Base-by-base conservation (phyloP, 1,140 invertebrate species). In the Panagrolaimus sp. region DNA sequence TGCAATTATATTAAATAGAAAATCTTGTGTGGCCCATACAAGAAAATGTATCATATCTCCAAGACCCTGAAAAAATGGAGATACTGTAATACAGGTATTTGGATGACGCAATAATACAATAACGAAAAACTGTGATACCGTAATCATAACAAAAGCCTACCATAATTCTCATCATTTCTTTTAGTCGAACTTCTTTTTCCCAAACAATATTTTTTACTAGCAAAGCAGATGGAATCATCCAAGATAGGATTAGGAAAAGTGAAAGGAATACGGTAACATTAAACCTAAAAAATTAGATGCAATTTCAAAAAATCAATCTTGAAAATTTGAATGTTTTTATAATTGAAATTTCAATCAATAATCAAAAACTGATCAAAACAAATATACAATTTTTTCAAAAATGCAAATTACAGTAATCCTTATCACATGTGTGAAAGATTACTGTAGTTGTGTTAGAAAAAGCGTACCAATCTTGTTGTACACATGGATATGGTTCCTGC, bases 201-300 rank as follows among this genome's bases (percentile, higher is more conserved):
- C 87, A 85, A 15, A 90, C 89, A 71, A 90, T 88, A 44, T 86
- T 87, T 78, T 89, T 91, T 8, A 91, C 89, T 38, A 90, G 89
- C 80, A 91, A 90, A 9, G 91, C 89, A 68, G 89, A 88, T 0
- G 90, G 88, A 81, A 90, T 85, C 65, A 88, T 85, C 87, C 88
- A 88, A 14, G 81, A 83, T 89, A 85, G 77, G 0, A 86, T 82
- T 8, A 88, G 67, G 63, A 71, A 87, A 68, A 86, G 70, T 7
- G 84, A 82, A 76, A 86, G 83, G 52, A 87, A 87, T 76, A 86
- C 84, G 70, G 86, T 67, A 9, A 80, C 73, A 47, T 77, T 71
- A 48, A 77, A 79, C 32, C 32, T 38, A 38, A 38, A 38, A 38
- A 38, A 4, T 38, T 38, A 38, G 7, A 38, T n/a, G n/a, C n/a